Conservation (phyloP, 2,888 invertebrate species). For the Polymixis lichenea region DNA sequence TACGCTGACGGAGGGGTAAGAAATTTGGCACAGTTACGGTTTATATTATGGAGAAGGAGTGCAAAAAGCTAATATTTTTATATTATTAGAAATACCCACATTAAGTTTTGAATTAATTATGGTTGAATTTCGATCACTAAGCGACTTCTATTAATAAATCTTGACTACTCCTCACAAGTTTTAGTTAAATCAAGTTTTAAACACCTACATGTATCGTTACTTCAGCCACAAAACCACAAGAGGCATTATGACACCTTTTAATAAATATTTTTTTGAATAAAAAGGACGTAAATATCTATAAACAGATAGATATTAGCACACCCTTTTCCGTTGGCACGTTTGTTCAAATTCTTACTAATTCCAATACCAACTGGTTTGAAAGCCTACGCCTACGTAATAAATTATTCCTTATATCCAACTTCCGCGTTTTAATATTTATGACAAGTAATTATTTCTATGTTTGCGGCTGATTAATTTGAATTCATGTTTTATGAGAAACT, state of each 20-base stretch:
- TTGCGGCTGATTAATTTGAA: constrained; percentile 44
- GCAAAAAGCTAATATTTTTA: too few species aligned
- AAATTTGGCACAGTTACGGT: too few species aligned
- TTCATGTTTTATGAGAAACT: constrained; percentile 23
- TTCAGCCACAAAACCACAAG: not conserved
- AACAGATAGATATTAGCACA: not conserved
- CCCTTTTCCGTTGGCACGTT: constrained; percentile 27
- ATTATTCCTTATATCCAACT: constrained; percentile 39
- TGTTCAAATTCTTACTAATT: constrained; percentile 25
- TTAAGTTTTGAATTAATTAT: too few species aligned
- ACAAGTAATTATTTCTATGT: constrained; percentile 23
- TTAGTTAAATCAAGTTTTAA: not conserved
- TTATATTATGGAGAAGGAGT: too few species aligned
- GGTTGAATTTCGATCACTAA: too few species aligned
- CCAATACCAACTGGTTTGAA: constrained; percentile 50
- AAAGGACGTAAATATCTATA: not conserved
- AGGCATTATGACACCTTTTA: not conserved
- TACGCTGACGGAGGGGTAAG: too few species aligned
- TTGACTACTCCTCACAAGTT: not conserved
- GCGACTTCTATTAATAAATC: too few species aligned
- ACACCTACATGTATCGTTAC: not conserved
- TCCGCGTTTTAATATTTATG: constrained; percentile 54
- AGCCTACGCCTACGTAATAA: constrained; percentile 37
- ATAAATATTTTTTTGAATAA: not conserved
- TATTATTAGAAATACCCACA: too few species aligned